Percentiles rank a stretch among this genome's conserved stretches.
phyloP scores from a whole-genome alignment of 2,797 vertebrate species.

The Spheniscus humboldti region DNA sequence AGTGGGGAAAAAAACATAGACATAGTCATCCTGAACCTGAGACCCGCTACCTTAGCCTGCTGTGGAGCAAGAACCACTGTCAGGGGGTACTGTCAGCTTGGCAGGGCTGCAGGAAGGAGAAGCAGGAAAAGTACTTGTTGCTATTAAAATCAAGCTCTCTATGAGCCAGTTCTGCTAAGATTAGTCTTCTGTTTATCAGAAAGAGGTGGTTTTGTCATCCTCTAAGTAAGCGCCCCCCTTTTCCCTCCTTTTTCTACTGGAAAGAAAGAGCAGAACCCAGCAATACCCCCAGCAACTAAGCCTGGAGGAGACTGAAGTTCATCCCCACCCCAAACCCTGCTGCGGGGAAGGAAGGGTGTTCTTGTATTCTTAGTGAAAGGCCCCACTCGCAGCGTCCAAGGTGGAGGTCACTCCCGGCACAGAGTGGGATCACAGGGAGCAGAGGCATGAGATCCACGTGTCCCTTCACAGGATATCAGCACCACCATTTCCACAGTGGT shows the following conservation, averaged over 20 bases:
- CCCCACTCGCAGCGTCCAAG: fast-evolving
- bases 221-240: background rate
- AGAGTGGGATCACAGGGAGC: background rate
- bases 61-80: background rate
- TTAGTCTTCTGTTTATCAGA: background rate
- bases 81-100: background rate
- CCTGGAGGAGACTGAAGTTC: background rate
- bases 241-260: background rate
- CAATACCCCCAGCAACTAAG: background rate
- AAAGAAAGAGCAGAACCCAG: background rate
- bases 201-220: background rate
- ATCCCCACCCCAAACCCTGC: background rate
- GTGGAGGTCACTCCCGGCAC: background rate
- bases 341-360: background rate
- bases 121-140: background rate
- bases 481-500: background rate
- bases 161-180: background rate
- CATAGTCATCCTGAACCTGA: background rate
- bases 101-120: fast-evolving
- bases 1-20: background rate
- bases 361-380: background rate
- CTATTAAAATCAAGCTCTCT: background rate
- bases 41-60: background rate
- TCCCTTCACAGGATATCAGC: background rate
- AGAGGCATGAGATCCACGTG: fast-evolving